Base-by-base conservation (phyloP, 2,113 vertebrate genomes). In the Datnioides undecimradiatus region DNA sequence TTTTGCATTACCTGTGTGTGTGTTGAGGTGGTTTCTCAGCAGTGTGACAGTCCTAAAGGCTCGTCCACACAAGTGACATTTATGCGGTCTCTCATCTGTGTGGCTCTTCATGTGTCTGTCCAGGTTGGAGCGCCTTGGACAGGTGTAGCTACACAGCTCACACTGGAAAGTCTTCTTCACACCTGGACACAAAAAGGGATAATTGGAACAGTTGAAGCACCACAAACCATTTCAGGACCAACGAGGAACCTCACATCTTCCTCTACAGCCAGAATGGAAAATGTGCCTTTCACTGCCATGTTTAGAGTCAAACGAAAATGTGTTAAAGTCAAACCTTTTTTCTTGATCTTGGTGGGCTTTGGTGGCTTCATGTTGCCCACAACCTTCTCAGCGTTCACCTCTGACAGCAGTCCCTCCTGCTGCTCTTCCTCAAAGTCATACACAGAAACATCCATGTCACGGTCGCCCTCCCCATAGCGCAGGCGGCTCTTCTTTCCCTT, bases 91-190 rank as follows among this genome's bases (percentile, higher is more conserved):
- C 92, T 99, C 97, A 64, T 99, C 97, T 3, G 98, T 99, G 95
- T 99, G 98, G 91, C 98, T 99, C 95, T 99, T 99, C 98, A 99
- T 99, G 93, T 99, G 98, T 62, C 97, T 95, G 92, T 99, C 98
- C 94, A 99, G 87, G 92, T 99, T 99, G 83, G 98, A 99, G 83
- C 97, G 98, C 6, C 98, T 95, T 0, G 98, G 98, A 85, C 98
- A 99, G 7, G 98, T 99, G 86, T 99, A 99, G 95, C 98, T 99
- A 90, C 98, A 99, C 74, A 99, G 95, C 87, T 99, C 98, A 19
- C 98, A 99, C 91, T 99, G 98, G 95, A 99, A 99, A 89, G 98
- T 99, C 94, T 99, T 99, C 95, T 99, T 99, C 41, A 99, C 98
- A 93, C 98, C 98, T 99, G 79, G 8, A 70, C 34, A 80, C 33